These are phyloP conservation scores for Sphenopsis melanotis DNA, from an alignment of 2,797 vertebrate genomes.

Conservation along the genomic window DNA sequence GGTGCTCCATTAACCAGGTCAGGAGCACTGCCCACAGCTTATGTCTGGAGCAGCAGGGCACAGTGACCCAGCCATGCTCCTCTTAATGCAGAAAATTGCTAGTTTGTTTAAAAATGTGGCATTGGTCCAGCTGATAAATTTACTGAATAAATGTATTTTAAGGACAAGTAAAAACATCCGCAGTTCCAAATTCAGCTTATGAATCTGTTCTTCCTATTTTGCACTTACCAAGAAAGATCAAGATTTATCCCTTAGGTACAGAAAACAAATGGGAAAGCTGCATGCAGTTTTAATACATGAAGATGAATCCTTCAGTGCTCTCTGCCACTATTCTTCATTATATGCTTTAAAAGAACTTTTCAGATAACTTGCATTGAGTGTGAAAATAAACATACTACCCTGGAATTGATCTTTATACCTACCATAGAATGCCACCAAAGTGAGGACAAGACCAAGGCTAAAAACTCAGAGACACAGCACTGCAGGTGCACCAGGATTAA, in stretches of 20 bases:
- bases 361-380: neutral
- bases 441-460: neutral
- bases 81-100: neutral
- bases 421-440: neutral
- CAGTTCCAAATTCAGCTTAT: neutral
- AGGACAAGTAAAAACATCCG: neutral
- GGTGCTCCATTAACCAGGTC: neutral
- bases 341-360: neutral
- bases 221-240: neutral
- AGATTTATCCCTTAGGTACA: neutral
- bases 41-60: neutral
- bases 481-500: neutral
- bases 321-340: neutral
- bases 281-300: neutral
- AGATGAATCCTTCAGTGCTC: neutral
- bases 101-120: neutral
- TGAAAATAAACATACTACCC: neutral
- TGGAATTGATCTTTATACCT: neutral
- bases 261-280: neutral
- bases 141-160: constrained; percentile 3
- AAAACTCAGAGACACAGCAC: neutral
- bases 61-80: neutral
- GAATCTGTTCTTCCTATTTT: neutral
- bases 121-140: neutral
- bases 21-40: neutral